A percentile compares a stretch with the other conserved stretches of the same genome.
Conservation (phyloP, 2,797 vertebrate genomes). For the Antrozous pallidus region DNA sequence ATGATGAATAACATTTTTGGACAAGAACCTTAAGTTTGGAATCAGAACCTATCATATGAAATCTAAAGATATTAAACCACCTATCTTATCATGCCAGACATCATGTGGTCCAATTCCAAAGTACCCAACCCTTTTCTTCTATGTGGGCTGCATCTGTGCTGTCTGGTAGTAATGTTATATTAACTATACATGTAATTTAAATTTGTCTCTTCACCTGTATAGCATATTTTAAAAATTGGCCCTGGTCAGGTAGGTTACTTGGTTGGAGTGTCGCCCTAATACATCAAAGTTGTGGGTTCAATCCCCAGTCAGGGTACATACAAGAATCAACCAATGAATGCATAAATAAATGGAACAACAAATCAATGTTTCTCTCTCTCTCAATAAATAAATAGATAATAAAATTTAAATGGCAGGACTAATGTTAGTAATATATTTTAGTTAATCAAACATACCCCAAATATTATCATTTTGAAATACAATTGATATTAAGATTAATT, state of each 20-base stretch:
- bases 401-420: neutral
- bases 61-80: neutral
- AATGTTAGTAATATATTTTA: constrained; percentile 21
- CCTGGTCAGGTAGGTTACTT: neutral
- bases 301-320: neutral
- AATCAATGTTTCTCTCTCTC: neutral
- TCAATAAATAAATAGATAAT: neutral
- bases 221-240: neutral
- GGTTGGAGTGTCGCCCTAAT: neutral
- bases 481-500: neutral
- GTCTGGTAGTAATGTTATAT: neutral
- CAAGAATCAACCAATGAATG: neutral
- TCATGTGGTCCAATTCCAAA: neutral
- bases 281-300: neutral
- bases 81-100: neutral
- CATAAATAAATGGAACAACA: neutral
- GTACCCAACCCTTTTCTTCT: neutral
- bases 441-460: neutral
- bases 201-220: too few species aligned
- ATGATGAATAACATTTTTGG: neutral
- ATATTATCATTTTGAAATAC: neutral
- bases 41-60: neutral
- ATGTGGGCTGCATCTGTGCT: neutral
- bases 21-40: neutral
- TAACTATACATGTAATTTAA: neutral